A percentile compares a stretch with the other conserved stretches of the same genome.
phyloP scores from a whole-genome alignment of 2,113 vertebrate genomes.

The Tringa solitaria region DNA sequence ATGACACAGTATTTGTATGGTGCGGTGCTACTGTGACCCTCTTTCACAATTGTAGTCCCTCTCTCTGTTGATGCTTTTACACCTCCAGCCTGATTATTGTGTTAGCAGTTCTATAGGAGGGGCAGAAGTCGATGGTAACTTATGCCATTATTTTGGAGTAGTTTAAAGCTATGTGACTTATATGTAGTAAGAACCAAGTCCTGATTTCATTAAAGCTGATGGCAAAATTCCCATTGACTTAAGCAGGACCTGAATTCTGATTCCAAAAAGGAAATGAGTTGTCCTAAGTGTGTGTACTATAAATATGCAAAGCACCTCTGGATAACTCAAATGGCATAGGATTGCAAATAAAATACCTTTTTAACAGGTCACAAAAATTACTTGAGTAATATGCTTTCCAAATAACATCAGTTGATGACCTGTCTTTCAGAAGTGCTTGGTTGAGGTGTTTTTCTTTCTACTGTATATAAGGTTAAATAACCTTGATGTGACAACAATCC shows the following conservation, averaged over 20 bases:
- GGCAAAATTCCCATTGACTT: not conserved
- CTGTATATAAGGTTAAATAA: not conserved
- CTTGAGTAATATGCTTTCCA: not conserved
- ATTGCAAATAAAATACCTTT: not conserved
- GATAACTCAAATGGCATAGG: not conserved
- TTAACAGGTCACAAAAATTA: not conserved
- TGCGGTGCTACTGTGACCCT: not conserved
- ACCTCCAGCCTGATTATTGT: not conserved
- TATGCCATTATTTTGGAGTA: not conserved
- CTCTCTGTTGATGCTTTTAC: not conserved
- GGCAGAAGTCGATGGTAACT: not conserved
- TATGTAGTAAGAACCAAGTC: not conserved
- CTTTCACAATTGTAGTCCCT: not conserved
- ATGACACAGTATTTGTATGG: not conserved
- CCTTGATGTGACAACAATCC: not conserved
- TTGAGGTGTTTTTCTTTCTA: not conserved
- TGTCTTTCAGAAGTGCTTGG: not conserved
- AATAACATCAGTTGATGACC: not conserved
- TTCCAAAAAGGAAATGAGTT: slow-evolving; percentile 10
- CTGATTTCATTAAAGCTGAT: not conserved
- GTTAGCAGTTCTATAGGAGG: not conserved
- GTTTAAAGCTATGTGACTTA: not conserved
- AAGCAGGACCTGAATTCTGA: not conserved
- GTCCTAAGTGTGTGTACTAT: not conserved
- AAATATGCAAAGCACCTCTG: not conserved